A percentile compares a stretch with the other conserved stretches of the same genome.
Conservation (phyloP, 1,140 invertebrate genomes). For the Drosophila equinoxialis region DNA sequence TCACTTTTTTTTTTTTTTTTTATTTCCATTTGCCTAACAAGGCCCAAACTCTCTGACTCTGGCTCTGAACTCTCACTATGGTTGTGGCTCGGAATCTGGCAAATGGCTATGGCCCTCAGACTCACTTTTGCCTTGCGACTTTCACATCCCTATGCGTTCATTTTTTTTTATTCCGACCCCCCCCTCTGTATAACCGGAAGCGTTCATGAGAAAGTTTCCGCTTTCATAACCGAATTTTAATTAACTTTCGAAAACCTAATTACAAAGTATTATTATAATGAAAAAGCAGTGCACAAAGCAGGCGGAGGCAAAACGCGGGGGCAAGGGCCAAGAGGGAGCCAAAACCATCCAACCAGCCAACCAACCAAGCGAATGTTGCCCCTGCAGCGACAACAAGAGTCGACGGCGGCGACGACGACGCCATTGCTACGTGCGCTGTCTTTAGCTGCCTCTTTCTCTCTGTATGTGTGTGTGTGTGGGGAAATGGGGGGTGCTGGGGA, state of each 20-base stretch:
- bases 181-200: slow-evolving; percentile 70
- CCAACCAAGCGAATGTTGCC: slow-evolving; percentile 62
- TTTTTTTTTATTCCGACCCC: slow-evolving; percentile 32
- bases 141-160: slow-evolving; percentile 48
- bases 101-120: slow-evolving; percentile 3
- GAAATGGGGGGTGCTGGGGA: slow-evolving; percentile 17
- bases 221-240: slow-evolving; percentile 83
- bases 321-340: slow-evolving; percentile 5
- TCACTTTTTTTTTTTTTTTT: slow-evolving; percentile 26
- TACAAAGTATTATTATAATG: slow-evolving; percentile 83
- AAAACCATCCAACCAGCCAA: slow-evolving; percentile 42
- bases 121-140: slow-evolving; percentile 4
- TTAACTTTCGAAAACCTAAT: slow-evolving; percentile 83
- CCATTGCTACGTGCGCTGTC: slow-evolving; percentile 56
- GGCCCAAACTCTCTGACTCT: slow-evolving; percentile 21
- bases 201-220: slow-evolving; percentile 83
- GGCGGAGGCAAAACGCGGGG: slow-evolving; percentile 39
- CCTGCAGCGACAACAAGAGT: slow-evolving; percentile 48
- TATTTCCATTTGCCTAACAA: slow-evolving; percentile 59
- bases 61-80: not conserved
- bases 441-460: slow-evolving; percentile 46
- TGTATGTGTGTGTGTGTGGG: slow-evolving; percentile 17
- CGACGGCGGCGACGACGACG: slow-evolving; percentile 26
- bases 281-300: slow-evolving; percentile 81
- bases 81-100: slow-evolving; percentile 1